Evolutionary conservation across 2,888 invertebrate species (phyloP), one percentile per base, ranked within the genome.

Genomic region (Caradrina kadenii): DNA sequence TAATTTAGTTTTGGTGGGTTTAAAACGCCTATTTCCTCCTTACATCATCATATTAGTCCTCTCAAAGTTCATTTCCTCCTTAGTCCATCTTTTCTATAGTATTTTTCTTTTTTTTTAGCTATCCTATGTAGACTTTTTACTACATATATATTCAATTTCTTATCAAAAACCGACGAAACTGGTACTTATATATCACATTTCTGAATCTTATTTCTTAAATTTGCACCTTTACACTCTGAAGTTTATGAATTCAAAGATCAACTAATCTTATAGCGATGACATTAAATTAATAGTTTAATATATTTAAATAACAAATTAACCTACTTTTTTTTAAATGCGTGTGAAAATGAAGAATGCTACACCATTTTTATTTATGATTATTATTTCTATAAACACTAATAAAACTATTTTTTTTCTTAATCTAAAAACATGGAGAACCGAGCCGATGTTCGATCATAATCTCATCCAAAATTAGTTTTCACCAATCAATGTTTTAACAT

Each of bases 401-500:
- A 67, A 13, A 61, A 56, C 31, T 60, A n/a, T 22, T 52, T 22
- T 60, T 31, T 53, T 52, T 48, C 42, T 60, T 26, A 6, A 63
- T 69, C 60, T 63, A 60, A 55, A 52, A 53, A 42, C 35, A 22
- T 50, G n/a, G 10, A 42, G 39, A 53, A 21, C 15, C 8, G 21
- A 70, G 19, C 2, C n/a, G 13, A 21, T 48, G 21, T 21, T 1
- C 5, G 61, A 39, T 45, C 2, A 50, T 26, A 50, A 68, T 31
- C 50, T 63, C 11, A 56, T 58, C 59, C 42, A 22, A 68, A 71
- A 80, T 79, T 65, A 31, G 48, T 69, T 72, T 81, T 76, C 60
- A 71, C 66, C 67, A 48, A 76, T 76, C 55, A 69, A 49, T 54
- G 49, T 50, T 62, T n/a, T 39, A 45, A 61, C 42, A 52, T 70